A percentile compares a stretch with the other conserved stretches of the same genome.
Evolutionary conservation across 2,113 vertebrate species (phyloP).

Genomic region (Pseudorectes ferrugineus): DNA sequence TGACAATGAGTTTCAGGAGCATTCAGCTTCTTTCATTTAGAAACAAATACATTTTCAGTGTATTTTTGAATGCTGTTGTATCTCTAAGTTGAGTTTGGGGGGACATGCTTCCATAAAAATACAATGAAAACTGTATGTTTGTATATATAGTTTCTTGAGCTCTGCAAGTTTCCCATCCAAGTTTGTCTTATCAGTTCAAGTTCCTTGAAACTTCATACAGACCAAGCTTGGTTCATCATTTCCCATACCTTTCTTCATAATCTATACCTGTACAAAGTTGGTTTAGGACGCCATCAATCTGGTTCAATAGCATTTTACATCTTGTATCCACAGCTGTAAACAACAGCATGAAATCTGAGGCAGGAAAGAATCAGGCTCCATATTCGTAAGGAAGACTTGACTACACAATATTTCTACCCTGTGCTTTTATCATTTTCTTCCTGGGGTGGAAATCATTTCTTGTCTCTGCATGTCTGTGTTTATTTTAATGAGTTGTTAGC

Average conservation of each 20-base stretch:
- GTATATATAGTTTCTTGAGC: not conserved
- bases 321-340: not conserved
- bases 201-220: not conserved
- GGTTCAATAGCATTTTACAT: not conserved
- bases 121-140: not conserved
- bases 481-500: not conserved
- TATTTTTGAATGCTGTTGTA: not conserved
- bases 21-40: not conserved
- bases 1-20: not conserved
- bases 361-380: not conserved
- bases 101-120: not conserved
- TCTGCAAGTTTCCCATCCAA: not conserved
- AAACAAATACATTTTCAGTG: not conserved
- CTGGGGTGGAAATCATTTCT: not conserved
- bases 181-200: not conserved
- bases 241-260: not conserved
- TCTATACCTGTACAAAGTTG: not conserved
- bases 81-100: not conserved
- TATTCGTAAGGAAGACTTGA: not conserved
- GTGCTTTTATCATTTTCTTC: not conserved
- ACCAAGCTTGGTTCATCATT: not conserved
- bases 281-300: not conserved
- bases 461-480: not conserved
- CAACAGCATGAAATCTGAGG: not conserved
- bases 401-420: not conserved